Percentiles rank a stretch among this genome's conserved stretches.
These are phyloP conservation scores for Pristionchus mayeri DNA, from an alignment of 2,888 invertebrate genomes.

Conservation along the genomic window DNA sequence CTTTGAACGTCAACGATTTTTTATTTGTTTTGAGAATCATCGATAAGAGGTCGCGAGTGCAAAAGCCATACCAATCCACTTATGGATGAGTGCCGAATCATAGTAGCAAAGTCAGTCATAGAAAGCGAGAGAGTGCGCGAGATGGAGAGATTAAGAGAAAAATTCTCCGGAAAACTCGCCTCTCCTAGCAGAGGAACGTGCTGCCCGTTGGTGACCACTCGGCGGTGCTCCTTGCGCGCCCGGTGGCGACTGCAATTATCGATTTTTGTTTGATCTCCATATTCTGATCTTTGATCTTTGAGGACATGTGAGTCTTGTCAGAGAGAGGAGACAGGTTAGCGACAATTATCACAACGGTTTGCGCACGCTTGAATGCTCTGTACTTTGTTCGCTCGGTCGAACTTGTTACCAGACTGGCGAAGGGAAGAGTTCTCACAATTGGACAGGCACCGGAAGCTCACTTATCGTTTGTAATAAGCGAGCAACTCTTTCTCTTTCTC, in stretches of 20 bases:
- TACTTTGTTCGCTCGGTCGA: slow-evolving; percentile 12
- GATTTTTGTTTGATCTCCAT: neutral
- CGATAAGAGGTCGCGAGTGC: too few species aligned
- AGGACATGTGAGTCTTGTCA: slow-evolving; percentile 29
- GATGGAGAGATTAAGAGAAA: too few species aligned
- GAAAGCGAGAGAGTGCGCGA: too few species aligned
- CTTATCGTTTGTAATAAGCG: too few species aligned
- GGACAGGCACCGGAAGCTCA: too few species aligned
- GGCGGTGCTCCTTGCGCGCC: slow-evolving; percentile 59
- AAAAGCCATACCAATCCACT: too few species aligned
- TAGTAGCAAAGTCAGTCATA: too few species aligned
- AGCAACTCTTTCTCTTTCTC: too few species aligned
- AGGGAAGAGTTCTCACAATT: too few species aligned
- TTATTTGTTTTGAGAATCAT: too few species aligned
- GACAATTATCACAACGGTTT: slow-evolving; percentile 4
- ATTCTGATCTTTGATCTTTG: neutral
- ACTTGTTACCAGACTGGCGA: slow-evolving; percentile 23
- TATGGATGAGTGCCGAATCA: too few species aligned
- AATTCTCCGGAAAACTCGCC: slow-evolving; percentile 49
- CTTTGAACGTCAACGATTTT: too few species aligned
- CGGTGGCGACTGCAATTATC: slow-evolving; percentile 66
- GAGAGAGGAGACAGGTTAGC: neutral
- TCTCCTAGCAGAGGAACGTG: slow-evolving; percentile 70
- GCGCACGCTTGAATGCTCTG: neutral
- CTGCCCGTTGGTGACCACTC: slow-evolving; percentile 68